Evolutionary conservation across 2,113 vertebrate species (phyloP).

Genomic region (Platycercus adscitus): DNA sequence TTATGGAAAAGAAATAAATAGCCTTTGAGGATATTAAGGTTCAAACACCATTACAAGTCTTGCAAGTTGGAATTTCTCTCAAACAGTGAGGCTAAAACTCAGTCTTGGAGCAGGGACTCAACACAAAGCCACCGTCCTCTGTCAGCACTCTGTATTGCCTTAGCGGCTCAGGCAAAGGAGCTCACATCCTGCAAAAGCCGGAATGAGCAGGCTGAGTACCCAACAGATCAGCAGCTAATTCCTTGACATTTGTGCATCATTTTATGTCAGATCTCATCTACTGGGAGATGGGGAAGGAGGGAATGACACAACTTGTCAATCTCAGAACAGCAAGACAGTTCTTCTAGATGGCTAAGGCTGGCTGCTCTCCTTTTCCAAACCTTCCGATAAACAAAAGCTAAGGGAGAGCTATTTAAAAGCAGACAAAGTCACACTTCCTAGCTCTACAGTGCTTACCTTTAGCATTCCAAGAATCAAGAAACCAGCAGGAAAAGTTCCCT

Average conservation of each 20-base stretch:
- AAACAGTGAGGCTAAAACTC: neutral
- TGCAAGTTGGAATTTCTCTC: neutral
- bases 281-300: neutral
- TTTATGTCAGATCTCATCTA: neutral
- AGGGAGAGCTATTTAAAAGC: neutral
- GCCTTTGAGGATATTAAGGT: neutral
- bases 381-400: neutral
- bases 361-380: neutral
- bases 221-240: rapidly evolving
- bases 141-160: neutral
- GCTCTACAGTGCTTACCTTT: neutral
- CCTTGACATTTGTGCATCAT: neutral
- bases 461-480: neutral
- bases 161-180: neutral
- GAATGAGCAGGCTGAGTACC: neutral
- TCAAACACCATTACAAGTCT: neutral
- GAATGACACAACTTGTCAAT: neutral
- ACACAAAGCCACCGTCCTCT: neutral
- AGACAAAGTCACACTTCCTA: neutral
- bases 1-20: neutral
- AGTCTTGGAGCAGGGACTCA: neutral
- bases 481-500: neutral
- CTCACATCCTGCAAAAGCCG: neutral
- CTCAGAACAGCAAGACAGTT: neutral
- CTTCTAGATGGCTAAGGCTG: neutral